Percentiles rank a stretch among this genome's conserved stretches.
Conservation (phyloP, 2,888 invertebrate species). For the Carabus problematicus region DNA sequence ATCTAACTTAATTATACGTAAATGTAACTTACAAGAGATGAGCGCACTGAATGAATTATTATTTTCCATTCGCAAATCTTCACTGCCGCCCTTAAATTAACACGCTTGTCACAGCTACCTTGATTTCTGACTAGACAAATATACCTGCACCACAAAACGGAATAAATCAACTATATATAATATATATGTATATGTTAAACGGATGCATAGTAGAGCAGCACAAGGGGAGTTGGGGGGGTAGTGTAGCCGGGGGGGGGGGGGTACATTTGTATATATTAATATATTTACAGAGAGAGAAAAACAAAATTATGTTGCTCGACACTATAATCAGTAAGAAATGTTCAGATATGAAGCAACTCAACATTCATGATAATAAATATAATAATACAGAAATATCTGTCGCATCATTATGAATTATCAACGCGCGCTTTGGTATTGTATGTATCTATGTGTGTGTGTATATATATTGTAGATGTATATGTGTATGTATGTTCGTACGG, state of each 20-base stretch:
- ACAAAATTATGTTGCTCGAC: too few species aligned
- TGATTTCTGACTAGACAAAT: conserved; percentile 39
- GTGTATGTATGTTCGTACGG: background rate
- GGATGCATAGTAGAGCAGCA: too few species aligned
- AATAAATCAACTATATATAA: too few species aligned
- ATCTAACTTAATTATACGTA: conserved; percentile 5
- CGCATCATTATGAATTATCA: background rate
- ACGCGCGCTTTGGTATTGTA: conserved; percentile 35
- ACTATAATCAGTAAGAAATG: too few species aligned
- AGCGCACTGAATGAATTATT: conserved; percentile 5
- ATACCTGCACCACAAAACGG: conserved; percentile 33
- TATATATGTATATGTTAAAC: too few species aligned
- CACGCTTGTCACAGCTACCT: conserved; percentile 38
- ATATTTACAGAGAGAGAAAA: too few species aligned
- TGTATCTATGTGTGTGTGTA: background rate
- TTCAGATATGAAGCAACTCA: background rate
- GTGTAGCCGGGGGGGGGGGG: too few species aligned
- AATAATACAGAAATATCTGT: conserved; percentile 24
- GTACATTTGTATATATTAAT: too few species aligned
- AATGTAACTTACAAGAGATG: conserved; percentile 23
- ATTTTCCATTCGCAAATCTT: background rate
- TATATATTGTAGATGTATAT: background rate
- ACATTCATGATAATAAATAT: conserved; percentile 13
- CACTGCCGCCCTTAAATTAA: conserved; percentile 29
- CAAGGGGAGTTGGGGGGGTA: too few species aligned